These are phyloP conservation scores for Oncorhynchus nerka DNA, from an alignment of 2,113 vertebrate genomes.

Conservation along the genomic window DNA sequence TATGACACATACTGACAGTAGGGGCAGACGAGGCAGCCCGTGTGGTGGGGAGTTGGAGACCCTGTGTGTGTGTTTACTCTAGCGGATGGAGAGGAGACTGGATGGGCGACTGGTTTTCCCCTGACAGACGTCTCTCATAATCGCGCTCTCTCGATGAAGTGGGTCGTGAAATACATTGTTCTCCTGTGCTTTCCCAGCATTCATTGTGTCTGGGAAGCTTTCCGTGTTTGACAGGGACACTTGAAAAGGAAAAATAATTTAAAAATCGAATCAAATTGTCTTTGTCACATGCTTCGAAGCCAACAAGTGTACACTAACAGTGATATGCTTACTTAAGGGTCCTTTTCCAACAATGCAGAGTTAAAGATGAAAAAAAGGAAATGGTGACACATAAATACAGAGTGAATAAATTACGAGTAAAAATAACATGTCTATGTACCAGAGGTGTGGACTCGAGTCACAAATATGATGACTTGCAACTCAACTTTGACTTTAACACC, in stretches of 20 bases:
- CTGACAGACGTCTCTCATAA: conserved; percentile 71
- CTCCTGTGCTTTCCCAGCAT: conserved; percentile 32
- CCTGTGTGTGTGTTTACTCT: conserved; percentile 10
- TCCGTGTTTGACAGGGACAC: background rate
- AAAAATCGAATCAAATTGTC: no score
- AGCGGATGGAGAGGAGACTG: conserved; percentile 33
- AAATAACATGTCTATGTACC: no score
- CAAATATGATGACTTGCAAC: no score
- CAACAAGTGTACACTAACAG: no score
- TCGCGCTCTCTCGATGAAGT: conserved; percentile 69
- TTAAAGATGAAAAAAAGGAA: no score
- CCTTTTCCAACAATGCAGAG: no score
- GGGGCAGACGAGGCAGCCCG: conserved; percentile 33
- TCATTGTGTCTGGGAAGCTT: background rate
- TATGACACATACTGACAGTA: conserved; percentile 65
- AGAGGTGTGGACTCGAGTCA: no score
- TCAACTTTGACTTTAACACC: no score
- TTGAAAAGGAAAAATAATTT: background rate
- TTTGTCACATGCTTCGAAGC: no score
- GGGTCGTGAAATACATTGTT: conserved; percentile 72
- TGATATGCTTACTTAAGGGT: no score
- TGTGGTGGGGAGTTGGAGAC: background rate
- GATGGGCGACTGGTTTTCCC: background rate
- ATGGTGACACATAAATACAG: no score
- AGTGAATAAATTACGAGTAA: no score